Base-by-base conservation (phyloP, 2,113 vertebrate genomes). In the Dolichotis patagonum region DNA sequence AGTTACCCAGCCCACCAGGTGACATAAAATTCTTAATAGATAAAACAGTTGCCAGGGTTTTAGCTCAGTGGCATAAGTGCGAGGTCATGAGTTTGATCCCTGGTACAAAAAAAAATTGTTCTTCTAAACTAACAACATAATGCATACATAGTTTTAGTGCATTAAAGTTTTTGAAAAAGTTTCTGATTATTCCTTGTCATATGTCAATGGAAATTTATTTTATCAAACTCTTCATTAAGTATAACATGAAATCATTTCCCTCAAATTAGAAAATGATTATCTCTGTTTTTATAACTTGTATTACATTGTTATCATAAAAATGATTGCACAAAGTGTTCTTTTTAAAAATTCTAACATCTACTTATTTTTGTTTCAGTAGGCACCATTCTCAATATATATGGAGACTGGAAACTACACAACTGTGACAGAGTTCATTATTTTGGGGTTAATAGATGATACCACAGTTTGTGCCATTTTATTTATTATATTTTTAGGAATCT, bases 401-500 rank as follows among this genome's bases (percentile, higher is more conserved):
- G 90, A 78, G 13, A 69, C 58, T 81, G 82, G n/a, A 96, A 98
- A 97, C 56, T 49, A 24, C 2, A 97, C 97, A 49, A 22, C 10
- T 32, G 86, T 89, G n/a, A 88, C 90, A 71, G 96, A 91, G 12
- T 98, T 98, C 78, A 94, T 92, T 58, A 96, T 98, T 83, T 49
- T 12, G 24, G 97, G 97, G 5, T 96, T 98, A 92, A 98, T 97
- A 49, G 97, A 92, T 11, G 58, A 96, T 75, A 49, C 93, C n/a
- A 78, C 32, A 24, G 46, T 97, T 35, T 30, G 92, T 67, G 52
- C 35, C 17, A 2, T 97, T 73, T 97, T 98, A 91, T 98, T 97
- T 16, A 2, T 49, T 0, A 26, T 98, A 38, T 97, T 98, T 82
- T 77, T 98, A 35, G 90, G 80, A 56, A 91, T 92, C 41, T 98